Base-by-base conservation (phyloP, 2,113 vertebrate genomes). In the Acrocephalus arundinaceus region DNA sequence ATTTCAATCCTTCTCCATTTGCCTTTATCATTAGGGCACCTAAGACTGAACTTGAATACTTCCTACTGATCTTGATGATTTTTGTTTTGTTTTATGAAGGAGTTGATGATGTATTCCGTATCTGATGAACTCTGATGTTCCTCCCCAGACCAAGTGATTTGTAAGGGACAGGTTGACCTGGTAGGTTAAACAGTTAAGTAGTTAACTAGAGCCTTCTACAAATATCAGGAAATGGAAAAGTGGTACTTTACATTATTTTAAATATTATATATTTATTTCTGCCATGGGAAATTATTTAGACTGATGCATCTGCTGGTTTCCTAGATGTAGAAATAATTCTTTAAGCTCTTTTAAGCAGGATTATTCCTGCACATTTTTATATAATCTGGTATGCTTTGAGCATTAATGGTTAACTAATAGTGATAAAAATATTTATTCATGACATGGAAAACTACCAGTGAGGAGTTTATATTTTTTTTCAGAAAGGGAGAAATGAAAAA, bases 331-430 rank as follows among this genome's bases (percentile, higher is more conserved):
- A 66, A 91, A 87, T 89, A 91, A 73, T 82, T 85, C 54, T 66
- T 74, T 91, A 90, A 85, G n/a, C 46, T 89, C 18, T 66, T 91
- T 82, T 72, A 92, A 94, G 54, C 28, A 63, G 89, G 62, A 91
- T 94, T 89, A 93, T 83, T 95, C 21, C 22, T 85, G 24, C 23
- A 81, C 0, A 27, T 66, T 91, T 96, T 89, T 68, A n/a, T 75
- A 73, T 96, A 66, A 76, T 89, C 74, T 80, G 19, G 5, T 58
- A n/a, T 62, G 51, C 19, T 93, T 79, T 73, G 45, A 85, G 37
- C 62, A 73, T 76, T 76, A 91, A 35, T 70, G 39, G 81, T 85
- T 89, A 85, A 95, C 35, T 87, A 79, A 89, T 39, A 70, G 3
- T 1, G 4, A 85, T 68, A 76, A 87, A 84, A 76, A 87, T 79